Base-by-base conservation (phyloP, 2,888 invertebrate species). In the Euspilapteryx auroguttella region DNA sequence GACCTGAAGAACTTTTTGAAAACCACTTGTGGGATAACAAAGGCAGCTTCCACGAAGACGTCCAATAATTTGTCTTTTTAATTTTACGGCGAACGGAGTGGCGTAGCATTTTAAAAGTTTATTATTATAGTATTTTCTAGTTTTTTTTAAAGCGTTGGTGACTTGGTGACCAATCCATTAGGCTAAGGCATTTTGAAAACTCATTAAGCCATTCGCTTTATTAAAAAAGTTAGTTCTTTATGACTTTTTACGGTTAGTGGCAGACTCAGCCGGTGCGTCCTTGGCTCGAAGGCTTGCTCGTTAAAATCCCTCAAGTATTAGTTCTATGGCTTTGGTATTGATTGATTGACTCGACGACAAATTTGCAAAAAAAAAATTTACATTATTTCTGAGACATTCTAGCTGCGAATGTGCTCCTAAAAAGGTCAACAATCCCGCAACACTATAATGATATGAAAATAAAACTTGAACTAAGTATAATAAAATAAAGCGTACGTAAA, bases 21-120 rank as follows among this genome's bases (percentile, higher is more conserved):
- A 73, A 75, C 71, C 75, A 73, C 75, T 73, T 68, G 69, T 66
- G 66, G 65, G 65, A 71, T 75, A 73, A 75, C 75, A 75, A 73
- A 73, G 66, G 62, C 57, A 51, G 55, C 58, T 73, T 75, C 75
- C 64, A 69, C 65, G 75, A 73, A 75, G 62, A 71, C 64, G 66
- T 69, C 57, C 68, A 68, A 75, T 75, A 75, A 75, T 73, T 75
- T 75, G 73, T 73, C 73, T 71, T 75, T 75, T 75, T 73, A 73
- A 75, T 73, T 73, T 75, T 66, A 71, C 65, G 55, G 56, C 62
- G 62, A 66, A 68, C 68, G 68, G 65, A n/a, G n/a, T 54, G 5
- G 5, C 59, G 62, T 66, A 55, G 66, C 63, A 65, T 64, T 71
- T 59, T 59, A 31, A 68, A 64, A 21, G 13, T 14, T 29, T 15